phyloP scores from a whole-genome alignment of 2,113 vertebrate genomes.

The Dipodomys spectabilis region DNA sequence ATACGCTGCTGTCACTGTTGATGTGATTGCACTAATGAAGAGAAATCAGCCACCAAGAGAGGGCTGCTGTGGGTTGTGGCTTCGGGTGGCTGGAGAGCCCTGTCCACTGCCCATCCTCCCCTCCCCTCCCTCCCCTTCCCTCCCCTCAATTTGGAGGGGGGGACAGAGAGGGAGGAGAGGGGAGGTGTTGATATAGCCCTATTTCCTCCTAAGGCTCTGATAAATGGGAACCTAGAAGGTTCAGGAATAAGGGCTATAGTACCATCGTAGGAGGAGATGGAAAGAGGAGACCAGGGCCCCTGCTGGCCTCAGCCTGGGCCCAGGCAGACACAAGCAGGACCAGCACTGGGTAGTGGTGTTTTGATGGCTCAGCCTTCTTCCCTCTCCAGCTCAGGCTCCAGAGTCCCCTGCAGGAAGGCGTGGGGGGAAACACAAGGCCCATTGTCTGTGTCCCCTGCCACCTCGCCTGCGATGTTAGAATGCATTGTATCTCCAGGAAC shows the following conservation, averaged over 20 bases:
- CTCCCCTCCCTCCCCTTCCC: neutral
- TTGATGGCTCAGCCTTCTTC: constrained; percentile 11
- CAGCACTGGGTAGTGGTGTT: neutral
- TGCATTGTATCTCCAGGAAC: constrained; percentile 68
- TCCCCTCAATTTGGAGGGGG: no score
- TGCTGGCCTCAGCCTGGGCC: neutral
- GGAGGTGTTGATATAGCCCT: neutral
- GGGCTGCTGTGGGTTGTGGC: constrained; percentile 18
- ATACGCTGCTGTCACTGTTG: constrained; percentile 85
- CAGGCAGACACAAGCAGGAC: neutral
- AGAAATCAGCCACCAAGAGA: constrained; percentile 55
- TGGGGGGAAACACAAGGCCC: constrained; percentile 65
- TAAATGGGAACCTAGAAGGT: constrained; percentile 43
- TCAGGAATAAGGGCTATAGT: neutral
- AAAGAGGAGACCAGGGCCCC: neutral
- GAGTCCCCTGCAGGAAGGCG: constrained; percentile 22
- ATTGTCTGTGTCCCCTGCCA: constrained; percentile 54
- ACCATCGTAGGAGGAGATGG: neutral
- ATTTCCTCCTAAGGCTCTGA: neutral
- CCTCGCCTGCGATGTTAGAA: constrained; percentile 54
- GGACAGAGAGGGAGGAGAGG: neutral
- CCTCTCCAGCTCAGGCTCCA: neutral
- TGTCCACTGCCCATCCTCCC: neutral
- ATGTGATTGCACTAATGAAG: constrained; percentile 88
- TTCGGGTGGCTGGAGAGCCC: neutral